These are phyloP conservation scores for Pogona vitticeps DNA, from an alignment of 2,113 vertebrate genomes.

Conservation along the genomic window DNA sequence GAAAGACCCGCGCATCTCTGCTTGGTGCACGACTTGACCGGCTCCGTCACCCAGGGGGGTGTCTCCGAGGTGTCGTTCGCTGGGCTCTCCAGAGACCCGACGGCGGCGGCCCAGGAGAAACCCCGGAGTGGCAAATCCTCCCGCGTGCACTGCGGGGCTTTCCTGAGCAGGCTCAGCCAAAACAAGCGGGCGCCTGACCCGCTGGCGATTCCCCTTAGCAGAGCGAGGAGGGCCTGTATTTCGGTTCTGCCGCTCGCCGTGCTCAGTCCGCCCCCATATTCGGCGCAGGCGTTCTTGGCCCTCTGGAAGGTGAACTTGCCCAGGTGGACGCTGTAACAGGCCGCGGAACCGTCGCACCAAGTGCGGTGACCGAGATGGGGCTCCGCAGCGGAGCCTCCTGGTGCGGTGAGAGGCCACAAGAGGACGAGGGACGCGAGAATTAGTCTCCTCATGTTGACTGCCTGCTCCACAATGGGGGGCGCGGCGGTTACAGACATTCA, in stretches of 20 bases:
- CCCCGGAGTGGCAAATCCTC: constrained; percentile 62
- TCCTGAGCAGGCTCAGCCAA: constrained; percentile 70
- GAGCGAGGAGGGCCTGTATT: constrained; percentile 42
- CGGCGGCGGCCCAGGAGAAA: constrained; percentile 67
- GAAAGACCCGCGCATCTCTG: constrained; percentile 68
- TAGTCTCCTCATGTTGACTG: constrained; percentile 55
- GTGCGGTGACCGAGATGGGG: constrained; percentile 29
- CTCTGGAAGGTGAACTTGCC: constrained; percentile 40
- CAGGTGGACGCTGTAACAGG: constrained; percentile 73
- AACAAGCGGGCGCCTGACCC: constrained; percentile 33
- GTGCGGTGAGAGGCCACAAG: constrained; percentile 43
- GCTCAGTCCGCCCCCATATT: constrained; percentile 59
- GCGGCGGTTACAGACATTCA: neutral
- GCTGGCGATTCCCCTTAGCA: constrained; percentile 42
- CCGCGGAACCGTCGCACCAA: constrained; percentile 54
- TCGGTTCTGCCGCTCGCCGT: constrained; percentile 51
- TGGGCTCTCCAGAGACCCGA: neutral
- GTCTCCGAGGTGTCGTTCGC: constrained; percentile 31
- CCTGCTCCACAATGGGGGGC: neutral
- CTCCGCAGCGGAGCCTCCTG: neutral
- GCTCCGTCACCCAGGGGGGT: constrained; percentile 66
- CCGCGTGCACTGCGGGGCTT: constrained; percentile 59
- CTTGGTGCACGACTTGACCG: constrained; percentile 53
- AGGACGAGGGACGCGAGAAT: constrained; percentile 62
- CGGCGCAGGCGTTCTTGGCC: constrained; percentile 60